These are phyloP conservation scores for Leptopilina drosophilae DNA, from an alignment of 2,888 invertebrate genomes.

Conservation along the genomic window DNA sequence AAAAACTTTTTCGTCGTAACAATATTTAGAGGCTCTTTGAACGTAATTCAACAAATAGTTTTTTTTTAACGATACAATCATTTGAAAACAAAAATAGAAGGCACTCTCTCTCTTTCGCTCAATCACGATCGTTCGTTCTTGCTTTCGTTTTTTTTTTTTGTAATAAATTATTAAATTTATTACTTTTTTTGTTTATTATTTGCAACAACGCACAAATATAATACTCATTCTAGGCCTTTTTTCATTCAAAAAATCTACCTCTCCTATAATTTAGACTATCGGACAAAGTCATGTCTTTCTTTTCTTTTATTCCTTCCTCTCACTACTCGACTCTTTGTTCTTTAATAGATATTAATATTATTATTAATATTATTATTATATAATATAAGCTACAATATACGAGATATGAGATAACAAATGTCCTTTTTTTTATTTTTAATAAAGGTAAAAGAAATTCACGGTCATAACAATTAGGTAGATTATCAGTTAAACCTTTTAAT, in stretches of 20 bases:
- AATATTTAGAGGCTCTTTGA: conserved; percentile 73
- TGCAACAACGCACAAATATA: conserved; percentile 63
- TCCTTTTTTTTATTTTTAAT: conserved; percentile 61
- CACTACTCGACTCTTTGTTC: conserved; percentile 53
- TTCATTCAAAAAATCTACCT: conserved; percentile 56
- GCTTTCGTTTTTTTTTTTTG: conserved; percentile 57
- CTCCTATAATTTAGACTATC: conserved; percentile 28
- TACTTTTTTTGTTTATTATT: conserved; percentile 46
- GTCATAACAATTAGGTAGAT: conserved; percentile 74
- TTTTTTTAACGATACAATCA: conserved; percentile 73
- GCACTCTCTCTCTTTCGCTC: conserved; percentile 72
- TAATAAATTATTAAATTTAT: conserved; percentile 69
- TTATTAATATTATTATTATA: conserved; percentile 54
- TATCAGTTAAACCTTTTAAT: conserved; percentile 73
- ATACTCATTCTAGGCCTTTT: conserved; percentile 56
- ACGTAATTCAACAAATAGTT: conserved; percentile 74
- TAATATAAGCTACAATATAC: conserved; percentile 71
- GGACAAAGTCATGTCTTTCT: conserved; percentile 3
- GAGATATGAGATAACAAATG: conserved; percentile 72
- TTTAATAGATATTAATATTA: conserved; percentile 46
- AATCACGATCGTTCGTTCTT: conserved; percentile 38
- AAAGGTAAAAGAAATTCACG: conserved; percentile 70
- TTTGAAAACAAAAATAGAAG: conserved; percentile 74
- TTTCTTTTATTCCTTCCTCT: conserved; percentile 43
- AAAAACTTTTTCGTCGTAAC: conserved; percentile 63